phyloP scores from a whole-genome alignment of 1,140 invertebrate species.

The Aporrectodea caliginosa region DNA sequence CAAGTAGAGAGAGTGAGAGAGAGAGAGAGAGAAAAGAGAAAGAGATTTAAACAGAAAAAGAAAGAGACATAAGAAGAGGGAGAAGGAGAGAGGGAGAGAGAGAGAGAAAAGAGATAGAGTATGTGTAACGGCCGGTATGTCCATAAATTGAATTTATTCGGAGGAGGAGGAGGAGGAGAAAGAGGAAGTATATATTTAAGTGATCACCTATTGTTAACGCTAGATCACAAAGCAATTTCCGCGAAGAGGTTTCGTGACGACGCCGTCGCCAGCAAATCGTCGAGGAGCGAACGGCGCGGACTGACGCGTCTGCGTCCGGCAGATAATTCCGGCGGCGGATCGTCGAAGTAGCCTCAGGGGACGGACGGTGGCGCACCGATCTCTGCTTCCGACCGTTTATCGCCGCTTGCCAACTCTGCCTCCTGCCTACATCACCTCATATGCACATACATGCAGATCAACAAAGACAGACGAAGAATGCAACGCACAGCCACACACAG shows the following conservation, averaged over 20 bases:
- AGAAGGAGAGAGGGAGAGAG: too few species aligned
- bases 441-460: background rate
- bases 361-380: background rate
- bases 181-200: too few species aligned
- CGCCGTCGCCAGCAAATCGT: background rate
- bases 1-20: too few species aligned
- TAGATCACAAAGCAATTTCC: background rate
- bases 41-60: too few species aligned
- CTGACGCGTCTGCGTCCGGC: background rate
- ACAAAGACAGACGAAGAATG: background rate
- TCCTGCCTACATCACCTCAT: background rate
- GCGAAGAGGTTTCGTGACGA: background rate
- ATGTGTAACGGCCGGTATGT: too few species aligned
- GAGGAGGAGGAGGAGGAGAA: too few species aligned
- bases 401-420: background rate
- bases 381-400: background rate
- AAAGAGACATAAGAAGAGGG: too few species aligned
- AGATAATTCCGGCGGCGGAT: slow-evolving; percentile 1
- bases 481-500: too few species aligned
- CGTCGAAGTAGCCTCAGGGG: background rate
- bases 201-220: too few species aligned
- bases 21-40: too few species aligned
- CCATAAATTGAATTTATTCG: too few species aligned
- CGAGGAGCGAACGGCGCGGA: background rate
- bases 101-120: too few species aligned